These are phyloP conservation scores for Epinephelus moara DNA, from an alignment of 2,113 vertebrate species.

Conservation along the genomic window DNA sequence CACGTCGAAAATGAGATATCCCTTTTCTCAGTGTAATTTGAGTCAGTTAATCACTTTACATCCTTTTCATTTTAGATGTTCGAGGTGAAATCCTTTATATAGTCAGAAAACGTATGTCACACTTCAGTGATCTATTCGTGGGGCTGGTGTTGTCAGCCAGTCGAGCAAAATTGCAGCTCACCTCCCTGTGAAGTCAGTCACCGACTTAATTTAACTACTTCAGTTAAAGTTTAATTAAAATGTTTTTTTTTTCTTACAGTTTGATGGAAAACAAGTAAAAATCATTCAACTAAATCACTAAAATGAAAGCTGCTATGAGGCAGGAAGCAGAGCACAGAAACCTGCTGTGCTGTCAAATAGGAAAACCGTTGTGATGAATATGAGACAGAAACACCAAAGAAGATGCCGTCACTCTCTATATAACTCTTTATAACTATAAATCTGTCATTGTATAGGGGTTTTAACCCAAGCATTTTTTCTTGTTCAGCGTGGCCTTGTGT, in stretches of 20 bases:
- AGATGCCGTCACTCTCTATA: background rate
- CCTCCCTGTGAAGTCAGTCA: background rate
- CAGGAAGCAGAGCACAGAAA: background rate
- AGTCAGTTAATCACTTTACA: background rate
- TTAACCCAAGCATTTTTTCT: background rate
- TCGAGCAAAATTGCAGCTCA: background rate
- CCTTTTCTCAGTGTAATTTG: background rate
- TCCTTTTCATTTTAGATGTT: background rate
- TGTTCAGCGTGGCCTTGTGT: background rate
- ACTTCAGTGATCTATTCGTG: background rate
- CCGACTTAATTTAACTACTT: background rate
- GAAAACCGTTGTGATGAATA: background rate
- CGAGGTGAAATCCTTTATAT: background rate
- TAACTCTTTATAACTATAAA: background rate
- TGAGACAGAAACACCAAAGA: background rate
- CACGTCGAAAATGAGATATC: background rate
- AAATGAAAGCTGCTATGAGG: background rate
- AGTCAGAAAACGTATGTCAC: background rate
- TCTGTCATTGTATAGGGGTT: background rate
- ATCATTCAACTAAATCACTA: background rate
- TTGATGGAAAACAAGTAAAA: background rate
- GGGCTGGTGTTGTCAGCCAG: slow-evolving; percentile 2
- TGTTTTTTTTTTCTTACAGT: background rate
- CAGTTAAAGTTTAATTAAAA: background rate
- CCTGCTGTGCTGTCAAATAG: background rate